Evolutionary conservation across 2,797 vertebrate genomes (phyloP).

Genomic region (Chiroxiphia lanceolata): DNA sequence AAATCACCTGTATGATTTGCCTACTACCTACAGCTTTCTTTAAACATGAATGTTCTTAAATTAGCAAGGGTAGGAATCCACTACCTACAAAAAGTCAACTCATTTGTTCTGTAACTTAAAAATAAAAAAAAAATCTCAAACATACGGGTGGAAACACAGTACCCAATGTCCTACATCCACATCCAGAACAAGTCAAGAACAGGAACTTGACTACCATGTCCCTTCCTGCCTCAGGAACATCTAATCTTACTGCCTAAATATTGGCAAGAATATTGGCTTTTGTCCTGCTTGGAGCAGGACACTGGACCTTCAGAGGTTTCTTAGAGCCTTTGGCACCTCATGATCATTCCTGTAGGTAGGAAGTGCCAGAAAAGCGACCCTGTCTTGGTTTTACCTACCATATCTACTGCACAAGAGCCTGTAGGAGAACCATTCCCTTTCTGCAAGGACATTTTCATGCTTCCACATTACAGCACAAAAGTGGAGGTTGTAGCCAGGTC

Average conservation of each 20-base stretch:
- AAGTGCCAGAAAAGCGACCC: not conserved
- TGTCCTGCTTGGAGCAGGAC: not conserved
- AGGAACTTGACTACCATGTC: not conserved
- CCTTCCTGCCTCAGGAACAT: not conserved
- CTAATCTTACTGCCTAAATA: not conserved
- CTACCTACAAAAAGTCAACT: not conserved
- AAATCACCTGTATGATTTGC: not conserved
- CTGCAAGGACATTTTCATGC: not conserved
- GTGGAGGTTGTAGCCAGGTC: too few species aligned
- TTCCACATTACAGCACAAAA: not conserved
- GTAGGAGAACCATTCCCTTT: not conserved
- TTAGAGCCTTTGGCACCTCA: not conserved
- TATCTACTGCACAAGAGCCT: not conserved
- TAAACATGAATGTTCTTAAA: not conserved
- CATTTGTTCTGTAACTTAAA: not conserved
- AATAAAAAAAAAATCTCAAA: not conserved
- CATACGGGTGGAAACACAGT: not conserved
- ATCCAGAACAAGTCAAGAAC: too few species aligned
- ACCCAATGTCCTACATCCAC: not conserved
- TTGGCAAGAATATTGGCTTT: not conserved
- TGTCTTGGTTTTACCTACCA: not conserved
- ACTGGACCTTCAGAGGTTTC: not conserved
- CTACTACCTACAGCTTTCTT: not conserved
- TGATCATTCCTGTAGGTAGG: not conserved
- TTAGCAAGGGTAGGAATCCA: not conserved